Percentiles rank a stretch among this genome's conserved stretches.
phyloP scores from a whole-genome alignment of 2,113 vertebrate species.

The Oryzias melastigma region DNA sequence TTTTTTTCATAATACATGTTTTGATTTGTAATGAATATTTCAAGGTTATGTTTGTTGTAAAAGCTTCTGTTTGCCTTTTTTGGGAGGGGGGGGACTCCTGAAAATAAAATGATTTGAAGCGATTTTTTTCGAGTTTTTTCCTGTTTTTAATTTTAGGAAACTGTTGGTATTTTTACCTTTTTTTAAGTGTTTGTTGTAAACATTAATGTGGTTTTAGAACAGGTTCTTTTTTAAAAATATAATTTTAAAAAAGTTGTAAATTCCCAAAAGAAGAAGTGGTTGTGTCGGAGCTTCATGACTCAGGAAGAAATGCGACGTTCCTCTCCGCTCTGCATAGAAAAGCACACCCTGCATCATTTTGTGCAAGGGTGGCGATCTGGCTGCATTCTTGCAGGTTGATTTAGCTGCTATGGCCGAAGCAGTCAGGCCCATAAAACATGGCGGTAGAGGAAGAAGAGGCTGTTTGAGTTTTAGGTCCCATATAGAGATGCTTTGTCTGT shows the following conservation, averaged over 20 bases:
- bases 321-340: slow-evolving; percentile 38
- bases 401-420: slow-evolving; percentile 75
- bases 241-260: too few relatives aligned
- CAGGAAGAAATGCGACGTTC: slow-evolving; percentile 36
- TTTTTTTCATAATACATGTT: background rate
- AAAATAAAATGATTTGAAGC: too few relatives aligned
- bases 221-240: too few relatives aligned
- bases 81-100: too few relatives aligned
- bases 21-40: too few relatives aligned
- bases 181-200: too few relatives aligned
- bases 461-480: slow-evolving; percentile 49
- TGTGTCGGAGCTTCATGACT: slow-evolving; percentile 25
- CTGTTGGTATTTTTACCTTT: too few relatives aligned
- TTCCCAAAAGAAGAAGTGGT: background rate
- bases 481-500: slow-evolving; percentile 70
- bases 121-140: too few relatives aligned
- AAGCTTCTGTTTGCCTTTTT: too few relatives aligned
- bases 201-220: too few relatives aligned
- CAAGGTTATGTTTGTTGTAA: too few relatives aligned
- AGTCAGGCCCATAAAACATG: slow-evolving; percentile 73
- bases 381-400: slow-evolving; percentile 75
- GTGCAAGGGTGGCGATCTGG: slow-evolving; percentile 50
- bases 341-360: slow-evolving; percentile 46
- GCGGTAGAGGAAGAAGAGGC: slow-evolving; percentile 54
- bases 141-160: too few relatives aligned